Evolutionary conservation across 2,113 vertebrate species (phyloP), one percentile per base, ranked within the genome.

Genomic region (Bufo gargarizans): DNA sequence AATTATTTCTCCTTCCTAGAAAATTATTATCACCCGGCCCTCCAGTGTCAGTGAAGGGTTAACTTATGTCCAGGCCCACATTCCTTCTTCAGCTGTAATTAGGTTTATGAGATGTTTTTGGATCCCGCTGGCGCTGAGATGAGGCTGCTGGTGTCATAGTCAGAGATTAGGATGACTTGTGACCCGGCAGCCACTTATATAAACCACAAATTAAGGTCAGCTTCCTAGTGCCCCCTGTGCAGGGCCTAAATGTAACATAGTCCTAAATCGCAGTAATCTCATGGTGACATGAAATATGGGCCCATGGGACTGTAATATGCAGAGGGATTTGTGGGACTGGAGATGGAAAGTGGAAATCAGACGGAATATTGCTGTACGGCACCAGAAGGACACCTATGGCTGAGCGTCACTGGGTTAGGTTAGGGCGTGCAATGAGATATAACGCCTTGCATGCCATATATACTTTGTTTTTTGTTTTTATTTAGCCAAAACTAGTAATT

Each of bases 41-140:
- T 74, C 3, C 49, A 1, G 13, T 1, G 63, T 10, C 53, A 67
- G 83, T 10, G 88, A 90, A 89, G 61, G 94, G 89, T 45, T 91
- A 13, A 86, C 78, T 74, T 4, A 19, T 53, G 45, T 49, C 45
- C 45, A 16, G 53, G 53, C 65, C 9, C 17, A 55, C 65, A 83
- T 83, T 83, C 20, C 59, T 50, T 45, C 49, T 49, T 14, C 13
- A 59, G 33, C 71, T 77, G 71, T 85, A 76, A 85, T 74, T 74
- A 76, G 50, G 67, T 85, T 74, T 72, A 69, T 84, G 63, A 10
- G 11, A n/a, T 85, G 22, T 85, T 85, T 72, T 61, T 49, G 72
- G 72, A 74, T 43, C 49, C 49, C 55, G 20, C 1, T 33, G 33
- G 33, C 33, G 33, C 33, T 33, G 49, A 55, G 49, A 49, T 11